These are phyloP conservation scores for Diogma glabrata DNA, from an alignment of 2,888 invertebrate species.

Conservation along the genomic window DNA sequence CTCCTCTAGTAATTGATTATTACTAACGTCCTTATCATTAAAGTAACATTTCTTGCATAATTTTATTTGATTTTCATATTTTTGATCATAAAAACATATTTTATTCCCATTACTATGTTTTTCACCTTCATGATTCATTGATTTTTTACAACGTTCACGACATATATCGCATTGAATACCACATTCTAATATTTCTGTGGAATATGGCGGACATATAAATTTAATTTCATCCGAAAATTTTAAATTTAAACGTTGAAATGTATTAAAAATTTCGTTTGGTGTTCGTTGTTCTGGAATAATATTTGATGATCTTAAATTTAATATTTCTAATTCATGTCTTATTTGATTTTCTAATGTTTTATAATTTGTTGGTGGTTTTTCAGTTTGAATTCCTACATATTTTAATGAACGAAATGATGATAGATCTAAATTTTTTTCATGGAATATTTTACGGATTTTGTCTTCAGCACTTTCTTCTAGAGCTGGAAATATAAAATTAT, in stretches of 20 bases:
- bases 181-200: constrained; percentile 71
- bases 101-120: constrained; percentile 41
- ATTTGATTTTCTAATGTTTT: constrained; percentile 44
- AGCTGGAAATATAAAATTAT: no score
- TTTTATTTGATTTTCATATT: constrained; percentile 58
- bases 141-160: constrained; percentile 46
- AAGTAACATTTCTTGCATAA: constrained; percentile 51
- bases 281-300: constrained; percentile 40
- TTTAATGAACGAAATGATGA: constrained; percentile 58
- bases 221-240: constrained; percentile 55
- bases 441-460: constrained; percentile 48
- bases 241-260: constrained; percentile 50
- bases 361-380: constrained; percentile 46
- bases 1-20: background rate
- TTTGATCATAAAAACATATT: constrained; percentile 54
- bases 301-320: constrained; percentile 56
- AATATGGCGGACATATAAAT: constrained; percentile 45
- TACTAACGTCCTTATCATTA: constrained; percentile 36
- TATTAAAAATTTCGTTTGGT: background rate
- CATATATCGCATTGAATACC: constrained; percentile 59
- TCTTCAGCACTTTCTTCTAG: constrained; percentile 50
- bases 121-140: constrained; percentile 57
- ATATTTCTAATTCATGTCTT: constrained; percentile 52
- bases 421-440: constrained; percentile 47
- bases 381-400: constrained; percentile 51